A percentile compares a stretch with the other conserved stretches of the same genome.
Evolutionary conservation across 2,888 invertebrate genomes (phyloP).

Genomic region (Hermaeophaga mercurialis): DNA sequence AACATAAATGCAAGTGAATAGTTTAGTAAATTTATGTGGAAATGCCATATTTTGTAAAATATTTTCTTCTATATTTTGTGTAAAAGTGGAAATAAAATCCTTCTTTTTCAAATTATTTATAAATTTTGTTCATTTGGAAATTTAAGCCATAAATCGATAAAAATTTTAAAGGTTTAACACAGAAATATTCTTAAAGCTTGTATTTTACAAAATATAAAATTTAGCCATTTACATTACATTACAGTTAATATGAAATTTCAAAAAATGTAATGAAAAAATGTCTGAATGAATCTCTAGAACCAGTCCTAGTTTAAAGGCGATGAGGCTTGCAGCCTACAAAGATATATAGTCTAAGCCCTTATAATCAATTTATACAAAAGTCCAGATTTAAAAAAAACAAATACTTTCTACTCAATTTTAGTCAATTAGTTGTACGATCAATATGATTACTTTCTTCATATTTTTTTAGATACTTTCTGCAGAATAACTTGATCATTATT

Average conservation of each 20-base stretch:
- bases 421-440: no score
- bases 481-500: no score
- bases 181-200: no score
- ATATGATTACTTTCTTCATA: no score
- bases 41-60: background rate
- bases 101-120: no score
- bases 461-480: no score
- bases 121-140: no score
- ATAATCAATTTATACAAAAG: background rate
- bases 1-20: slow-evolving; percentile 3
- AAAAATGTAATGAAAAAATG: slow-evolving; percentile 8
- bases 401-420: no score
- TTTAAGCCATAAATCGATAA: no score
- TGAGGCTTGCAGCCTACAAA: slow-evolving; percentile 46
- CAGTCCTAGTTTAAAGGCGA: slow-evolving; percentile 49
- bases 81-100: no score
- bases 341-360: slow-evolving; percentile 39
- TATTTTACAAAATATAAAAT: background rate
- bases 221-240: background rate
- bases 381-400: background rate
- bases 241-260: slow-evolving; percentile 2
- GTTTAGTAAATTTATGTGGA: background rate
- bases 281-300: slow-evolving; percentile 37
- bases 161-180: no score
- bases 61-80: no score